These are phyloP conservation scores for Macrosiphum euphorbiae DNA, from an alignment of 2,888 invertebrate genomes.

Conservation along the genomic window DNA sequence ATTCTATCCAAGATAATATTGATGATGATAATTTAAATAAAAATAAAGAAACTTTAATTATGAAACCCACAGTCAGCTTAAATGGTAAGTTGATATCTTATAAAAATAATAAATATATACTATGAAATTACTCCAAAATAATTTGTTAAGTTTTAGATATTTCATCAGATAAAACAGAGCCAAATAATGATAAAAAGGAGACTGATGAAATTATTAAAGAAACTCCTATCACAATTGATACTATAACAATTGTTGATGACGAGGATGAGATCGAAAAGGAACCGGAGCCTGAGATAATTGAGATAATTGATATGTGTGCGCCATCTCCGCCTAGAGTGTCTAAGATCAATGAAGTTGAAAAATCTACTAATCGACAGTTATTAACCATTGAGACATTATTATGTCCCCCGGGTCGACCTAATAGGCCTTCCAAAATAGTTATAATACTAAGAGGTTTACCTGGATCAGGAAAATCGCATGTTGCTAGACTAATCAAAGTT, in stretches of 20 bases:
- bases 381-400: conserved; percentile 85
- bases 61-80: not conserved
- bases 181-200: not conserved
- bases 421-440: conserved; percentile 85
- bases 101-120: not conserved
- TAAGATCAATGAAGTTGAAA: not conserved
- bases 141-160: not conserved
- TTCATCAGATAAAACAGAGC: conserved; percentile 15
- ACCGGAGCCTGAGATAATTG: not conserved
- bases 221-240: not conserved
- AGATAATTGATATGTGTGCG: not conserved
- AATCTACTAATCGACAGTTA: conserved; percentile 68
- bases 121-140: not conserved
- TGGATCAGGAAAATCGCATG: conserved; percentile 93
- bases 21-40: not conserved
- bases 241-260: not conserved
- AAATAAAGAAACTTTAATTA: not conserved
- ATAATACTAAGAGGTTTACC: conserved; percentile 93
- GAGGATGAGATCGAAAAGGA: not conserved
- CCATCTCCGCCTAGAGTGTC: conserved; percentile 46
- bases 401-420: conserved; percentile 82
- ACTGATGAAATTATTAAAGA: not conserved
- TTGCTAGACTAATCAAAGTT: conserved; percentile 89
- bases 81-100: conserved; percentile 12
- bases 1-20: not conserved